Conservation (phyloP, 2,797 vertebrate genomes). For the Masticophis lateralis region DNA sequence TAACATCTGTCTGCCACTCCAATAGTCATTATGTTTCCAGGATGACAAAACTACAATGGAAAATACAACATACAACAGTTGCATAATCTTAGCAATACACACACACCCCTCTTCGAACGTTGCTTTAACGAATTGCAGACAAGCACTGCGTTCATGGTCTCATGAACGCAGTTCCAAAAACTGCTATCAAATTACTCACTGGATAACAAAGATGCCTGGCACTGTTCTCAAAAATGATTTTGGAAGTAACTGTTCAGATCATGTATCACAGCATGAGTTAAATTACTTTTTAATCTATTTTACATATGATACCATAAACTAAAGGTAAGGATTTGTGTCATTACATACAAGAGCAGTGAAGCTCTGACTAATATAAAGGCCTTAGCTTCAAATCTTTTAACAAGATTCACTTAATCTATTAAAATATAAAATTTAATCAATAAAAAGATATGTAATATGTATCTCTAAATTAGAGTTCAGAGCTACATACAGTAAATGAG, state of each 20-base stretch:
- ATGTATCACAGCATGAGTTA: background rate
- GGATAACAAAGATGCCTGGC: background rate
- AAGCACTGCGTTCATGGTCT: background rate
- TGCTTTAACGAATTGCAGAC: background rate
- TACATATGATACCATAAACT: background rate
- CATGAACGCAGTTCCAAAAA: background rate
- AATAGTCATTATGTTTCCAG: background rate
- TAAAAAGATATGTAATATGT: background rate
- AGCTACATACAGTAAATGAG: background rate
- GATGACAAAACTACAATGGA: background rate
- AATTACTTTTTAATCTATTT: background rate
- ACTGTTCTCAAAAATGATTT: background rate
- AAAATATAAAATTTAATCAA: background rate
- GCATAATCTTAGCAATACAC: background rate
- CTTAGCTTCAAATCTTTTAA: background rate
- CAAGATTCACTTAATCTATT: background rate
- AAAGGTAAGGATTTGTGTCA: background rate
- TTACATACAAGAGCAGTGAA: background rate
- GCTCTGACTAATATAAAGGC: background rate
- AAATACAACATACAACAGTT: background rate
- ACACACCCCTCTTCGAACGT: background rate
- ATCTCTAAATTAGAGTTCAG: background rate
- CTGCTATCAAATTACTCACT: background rate
- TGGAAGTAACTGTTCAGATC: background rate
- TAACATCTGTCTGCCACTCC: background rate